Evolutionary conservation across 2,888 invertebrate genomes (phyloP), one percentile per base, ranked within the genome.

Genomic region (Miltochrista miniata): DNA sequence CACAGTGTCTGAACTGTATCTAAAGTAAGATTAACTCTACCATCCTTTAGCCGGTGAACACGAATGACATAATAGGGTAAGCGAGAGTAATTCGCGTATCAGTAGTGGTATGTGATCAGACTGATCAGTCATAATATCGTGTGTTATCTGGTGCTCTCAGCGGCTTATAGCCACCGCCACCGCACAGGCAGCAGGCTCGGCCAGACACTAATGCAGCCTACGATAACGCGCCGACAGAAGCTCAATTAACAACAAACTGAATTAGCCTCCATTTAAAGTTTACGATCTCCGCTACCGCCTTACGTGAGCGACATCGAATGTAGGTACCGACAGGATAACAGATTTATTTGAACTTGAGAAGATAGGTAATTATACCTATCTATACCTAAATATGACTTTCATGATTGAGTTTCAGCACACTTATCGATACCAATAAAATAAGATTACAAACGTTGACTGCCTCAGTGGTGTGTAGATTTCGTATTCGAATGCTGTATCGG

Each of bases 241-340:
- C 80, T 89, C 91, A 91, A 90, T 91, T 90, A 90, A 91, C 90
- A 86, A 81, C 86, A 83, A 84, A 87, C 88, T 88, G 83, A 91
- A 90, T 91, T 90, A 90, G 88, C 79, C 77, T 74, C 88, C 90
- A 89, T 90, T 91, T 90, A 90, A 89, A 87, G 71, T 91, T 90
- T 90, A 90, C 87, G 90, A 89, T 77, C 82, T 67, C 81, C 76
- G 90, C 91, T 91, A 91, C 91, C 68, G 90, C 85, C 90, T 90
- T 91, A 90, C 91, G 89, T 89, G 82, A 60, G 56, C 51, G 61
- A 61, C 64, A 55, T 61, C 34, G 50, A 10, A 3, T 7, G 18
- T 24, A 24, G 31, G 83, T 84, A 85, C 73, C 48, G 85, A 79
- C 76, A 82, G 82, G 56, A 41, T 44, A 42, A 51, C 43, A 31